Evolutionary conservation across 2,113 vertebrate species (phyloP).

Genomic region (Engraulis encrasicolus): DNA sequence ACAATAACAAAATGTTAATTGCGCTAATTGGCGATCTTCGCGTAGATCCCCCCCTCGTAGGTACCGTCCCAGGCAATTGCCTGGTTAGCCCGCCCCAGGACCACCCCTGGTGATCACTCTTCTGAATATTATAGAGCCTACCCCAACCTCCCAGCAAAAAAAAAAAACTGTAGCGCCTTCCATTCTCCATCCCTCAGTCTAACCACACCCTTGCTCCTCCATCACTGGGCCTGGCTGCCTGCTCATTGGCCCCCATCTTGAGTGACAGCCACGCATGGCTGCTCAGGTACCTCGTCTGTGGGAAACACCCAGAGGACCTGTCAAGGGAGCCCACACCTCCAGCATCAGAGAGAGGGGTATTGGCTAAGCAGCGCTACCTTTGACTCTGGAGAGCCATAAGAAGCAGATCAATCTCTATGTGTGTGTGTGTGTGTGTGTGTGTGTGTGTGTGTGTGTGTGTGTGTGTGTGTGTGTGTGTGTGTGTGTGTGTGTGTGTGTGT

Average conservation of each 20-base stretch:
- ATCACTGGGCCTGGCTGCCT: neutral
- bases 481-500: neutral
- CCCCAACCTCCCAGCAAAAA: too few species aligned
- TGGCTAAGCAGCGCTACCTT: neutral
- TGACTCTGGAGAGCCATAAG: neutral
- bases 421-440: neutral
- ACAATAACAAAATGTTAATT: too few species aligned
- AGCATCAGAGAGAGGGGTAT: neutral
- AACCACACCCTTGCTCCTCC: neutral
- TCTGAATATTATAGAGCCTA: too few species aligned
- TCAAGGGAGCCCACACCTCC: too few species aligned
- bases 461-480: neutral
- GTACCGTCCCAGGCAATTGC: too few species aligned
- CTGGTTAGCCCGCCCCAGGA: too few species aligned
- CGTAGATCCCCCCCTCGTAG: too few species aligned
- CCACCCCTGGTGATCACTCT: too few species aligned
- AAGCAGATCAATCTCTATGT: neutral
- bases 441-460: neutral
- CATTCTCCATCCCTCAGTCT: too few species aligned
- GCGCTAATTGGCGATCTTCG: too few species aligned
- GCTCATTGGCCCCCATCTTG: neutral
- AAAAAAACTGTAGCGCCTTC: too few species aligned
- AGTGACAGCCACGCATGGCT: constrained; percentile 3
- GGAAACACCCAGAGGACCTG: neutral
- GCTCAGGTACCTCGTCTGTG: neutral